Percentiles rank a stretch among this genome's conserved stretches.
Conservation (phyloP, 2,888 invertebrate species). For the Trichogramma evanescens region DNA sequence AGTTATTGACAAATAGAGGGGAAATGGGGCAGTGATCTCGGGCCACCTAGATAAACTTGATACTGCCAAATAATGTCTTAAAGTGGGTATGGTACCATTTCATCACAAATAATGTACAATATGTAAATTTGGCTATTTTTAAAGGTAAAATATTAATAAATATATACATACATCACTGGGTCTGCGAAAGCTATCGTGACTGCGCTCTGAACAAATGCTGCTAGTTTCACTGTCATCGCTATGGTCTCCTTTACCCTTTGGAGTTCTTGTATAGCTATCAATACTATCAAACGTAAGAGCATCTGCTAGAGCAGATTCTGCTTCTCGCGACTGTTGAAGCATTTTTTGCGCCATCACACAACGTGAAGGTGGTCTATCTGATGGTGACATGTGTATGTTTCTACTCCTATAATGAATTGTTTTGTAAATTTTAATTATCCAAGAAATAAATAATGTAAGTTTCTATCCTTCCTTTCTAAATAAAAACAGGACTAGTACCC, state of each 20-base stretch:
- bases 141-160: neutral
- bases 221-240: slow-evolving; percentile 90
- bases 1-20: no score
- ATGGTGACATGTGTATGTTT: slow-evolving; percentile 44
- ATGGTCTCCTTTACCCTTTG: slow-evolving; percentile 55
- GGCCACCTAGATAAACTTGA: no score
- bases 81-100: no score
- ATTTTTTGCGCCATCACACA: slow-evolving; percentile 75
- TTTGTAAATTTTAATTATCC: neutral
- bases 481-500: neutral
- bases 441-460: neutral
- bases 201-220: slow-evolving; percentile 88
- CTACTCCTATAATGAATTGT: slow-evolving; percentile 33
- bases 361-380: slow-evolving; percentile 52
- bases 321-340: slow-evolving; percentile 79
- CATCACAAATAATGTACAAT: neutral
- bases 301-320: slow-evolving; percentile 75
- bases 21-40: no score
- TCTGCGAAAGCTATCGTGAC: slow-evolving; percentile 73
- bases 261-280: slow-evolving; percentile 38
- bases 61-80: no score
- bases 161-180: slow-evolving; percentile 67
- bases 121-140: neutral
- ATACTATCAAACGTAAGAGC: slow-evolving; percentile 51
- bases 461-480: neutral